Evolutionary conservation across 2,113 vertebrate genomes (phyloP).

Genomic region (Aphelocoma coerulescens): DNA sequence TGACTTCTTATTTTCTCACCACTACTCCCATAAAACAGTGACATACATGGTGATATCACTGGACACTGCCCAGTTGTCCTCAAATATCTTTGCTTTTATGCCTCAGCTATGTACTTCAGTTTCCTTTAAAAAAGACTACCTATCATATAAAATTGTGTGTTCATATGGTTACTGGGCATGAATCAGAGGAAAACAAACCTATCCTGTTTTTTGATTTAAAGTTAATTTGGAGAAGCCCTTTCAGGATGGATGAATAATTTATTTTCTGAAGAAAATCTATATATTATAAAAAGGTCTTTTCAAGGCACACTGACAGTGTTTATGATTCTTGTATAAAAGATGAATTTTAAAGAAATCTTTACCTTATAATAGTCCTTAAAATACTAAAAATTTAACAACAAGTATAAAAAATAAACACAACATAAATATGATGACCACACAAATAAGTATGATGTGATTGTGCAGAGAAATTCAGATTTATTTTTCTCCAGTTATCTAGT

Average conservation of each 20-base stretch:
- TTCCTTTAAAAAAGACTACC: background rate
- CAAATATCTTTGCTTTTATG: background rate
- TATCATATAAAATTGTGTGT: background rate
- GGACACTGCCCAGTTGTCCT: background rate
- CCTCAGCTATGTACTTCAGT: background rate
- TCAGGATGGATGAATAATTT: background rate
- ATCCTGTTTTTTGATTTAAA: background rate
- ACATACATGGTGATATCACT: background rate
- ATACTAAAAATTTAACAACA: background rate
- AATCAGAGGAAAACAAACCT: background rate
- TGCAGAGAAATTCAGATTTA: background rate
- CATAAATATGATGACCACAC: accelerated
- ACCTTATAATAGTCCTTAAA: background rate
- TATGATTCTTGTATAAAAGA: background rate
- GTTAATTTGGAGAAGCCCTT: background rate
- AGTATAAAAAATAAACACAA: background rate
- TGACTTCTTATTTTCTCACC: background rate
- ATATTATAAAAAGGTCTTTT: background rate
- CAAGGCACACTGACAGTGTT: background rate
- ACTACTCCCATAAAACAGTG: background rate
- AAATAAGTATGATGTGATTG: background rate
- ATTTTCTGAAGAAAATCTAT: background rate
- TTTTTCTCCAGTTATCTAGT: background rate
- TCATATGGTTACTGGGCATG: background rate
- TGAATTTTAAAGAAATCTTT: background rate